These are phyloP conservation scores for Arenaria interpres DNA, from an alignment of 2,113 vertebrate genomes.

Conservation along the genomic window DNA sequence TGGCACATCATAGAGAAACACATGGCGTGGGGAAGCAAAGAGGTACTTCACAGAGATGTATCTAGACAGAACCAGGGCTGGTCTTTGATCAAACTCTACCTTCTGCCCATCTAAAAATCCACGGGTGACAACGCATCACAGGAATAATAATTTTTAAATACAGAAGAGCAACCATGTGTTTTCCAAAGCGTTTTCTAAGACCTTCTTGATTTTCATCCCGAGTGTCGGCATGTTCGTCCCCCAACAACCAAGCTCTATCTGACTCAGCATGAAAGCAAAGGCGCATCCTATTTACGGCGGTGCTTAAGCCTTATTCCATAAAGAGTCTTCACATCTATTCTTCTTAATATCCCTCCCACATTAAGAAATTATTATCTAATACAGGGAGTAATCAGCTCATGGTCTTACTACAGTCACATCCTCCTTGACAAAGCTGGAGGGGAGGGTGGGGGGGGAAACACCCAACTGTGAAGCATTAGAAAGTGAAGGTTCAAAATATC, in stretches of 20 bases:
- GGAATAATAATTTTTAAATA: neutral
- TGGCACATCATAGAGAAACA: neutral
- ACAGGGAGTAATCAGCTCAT: slow-evolving; percentile 36
- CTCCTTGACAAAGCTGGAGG: neutral
- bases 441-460: neutral
- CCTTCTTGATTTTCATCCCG: neutral
- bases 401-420: slow-evolving; percentile 22
- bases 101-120: neutral
- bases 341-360: slow-evolving; percentile 34
- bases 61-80: neutral
- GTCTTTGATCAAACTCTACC: neutral
- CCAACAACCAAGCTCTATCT: neutral
- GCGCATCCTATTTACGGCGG: neutral
- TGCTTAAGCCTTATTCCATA: slow-evolving; percentile 19
- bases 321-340: slow-evolving; percentile 8
- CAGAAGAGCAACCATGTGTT: neutral
- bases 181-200: neutral
- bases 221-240: neutral
- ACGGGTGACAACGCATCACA: neutral
- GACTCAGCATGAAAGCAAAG: neutral
- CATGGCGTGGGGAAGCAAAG: neutral
- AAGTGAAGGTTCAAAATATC: slow-evolving; percentile 29
- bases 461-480: neutral
- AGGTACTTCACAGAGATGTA: neutral
- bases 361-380: slow-evolving; percentile 28